phyloP scores from a whole-genome alignment of 1,140 invertebrate genomes.

The Popillia japonica region DNA sequence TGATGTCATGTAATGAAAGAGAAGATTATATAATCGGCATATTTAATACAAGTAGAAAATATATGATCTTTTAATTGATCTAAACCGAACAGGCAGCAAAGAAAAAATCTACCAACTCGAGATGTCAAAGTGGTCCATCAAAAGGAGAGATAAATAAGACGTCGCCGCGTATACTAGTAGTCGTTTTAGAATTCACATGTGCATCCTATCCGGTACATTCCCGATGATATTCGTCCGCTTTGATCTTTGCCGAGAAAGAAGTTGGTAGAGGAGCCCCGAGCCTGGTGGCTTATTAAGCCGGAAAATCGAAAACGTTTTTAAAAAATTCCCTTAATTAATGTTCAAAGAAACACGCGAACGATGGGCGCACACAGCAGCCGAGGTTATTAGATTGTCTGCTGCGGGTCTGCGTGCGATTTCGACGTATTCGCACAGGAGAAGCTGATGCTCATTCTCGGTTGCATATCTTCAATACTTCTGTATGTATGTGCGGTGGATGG shows the following conservation, averaged over 20 bases:
- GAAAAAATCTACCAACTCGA: too few species aligned
- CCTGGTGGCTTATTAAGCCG: slow-evolving; percentile 23
- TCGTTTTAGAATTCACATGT: neutral
- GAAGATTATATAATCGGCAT: too few species aligned
- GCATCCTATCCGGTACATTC: neutral
- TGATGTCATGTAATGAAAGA: too few species aligned
- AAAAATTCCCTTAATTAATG: slow-evolving; percentile 29
- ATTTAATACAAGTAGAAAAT: too few species aligned
- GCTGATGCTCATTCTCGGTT: neutral
- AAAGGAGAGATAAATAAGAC: too few species aligned
- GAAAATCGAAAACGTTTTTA: slow-evolving; percentile 34
- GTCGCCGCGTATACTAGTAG: too few species aligned
- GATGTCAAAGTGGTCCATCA: too few species aligned
- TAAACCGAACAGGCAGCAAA: too few species aligned
- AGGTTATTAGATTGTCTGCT: slow-evolving; percentile 26
- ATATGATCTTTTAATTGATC: too few species aligned
- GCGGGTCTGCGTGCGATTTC: slow-evolving; percentile 6
- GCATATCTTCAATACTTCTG: slow-evolving; percentile 6
- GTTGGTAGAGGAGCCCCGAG: neutral
- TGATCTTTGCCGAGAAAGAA: neutral
- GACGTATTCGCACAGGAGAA: neutral
- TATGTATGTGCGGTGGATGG: neutral
- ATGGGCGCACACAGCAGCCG: neutral
- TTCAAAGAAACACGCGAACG: slow-evolving; percentile 21
- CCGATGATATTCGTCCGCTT: neutral